phyloP scores from a whole-genome alignment of 1,140 invertebrate genomes.

The Tetragnatha versicolor region DNA sequence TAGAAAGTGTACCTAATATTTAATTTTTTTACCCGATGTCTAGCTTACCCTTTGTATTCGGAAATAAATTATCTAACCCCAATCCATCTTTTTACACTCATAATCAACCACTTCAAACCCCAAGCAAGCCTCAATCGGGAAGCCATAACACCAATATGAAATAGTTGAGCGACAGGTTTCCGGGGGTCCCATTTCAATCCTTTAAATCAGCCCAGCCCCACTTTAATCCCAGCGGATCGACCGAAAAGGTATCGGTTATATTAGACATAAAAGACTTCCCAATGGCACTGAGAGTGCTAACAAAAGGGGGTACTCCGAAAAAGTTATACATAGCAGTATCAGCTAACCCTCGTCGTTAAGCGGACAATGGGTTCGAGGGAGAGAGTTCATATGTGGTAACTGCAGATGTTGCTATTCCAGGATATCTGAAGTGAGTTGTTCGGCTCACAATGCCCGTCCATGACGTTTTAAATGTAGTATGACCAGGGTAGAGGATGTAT shows the following conservation, averaged over 20 bases:
- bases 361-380: conserved; percentile 22
- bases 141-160: too few relatives aligned
- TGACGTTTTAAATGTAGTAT: background rate
- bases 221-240: background rate
- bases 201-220: background rate
- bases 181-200: background rate
- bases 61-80: too few relatives aligned
- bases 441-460: conserved; percentile 1
- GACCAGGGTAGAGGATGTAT: background rate
- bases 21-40: too few relatives aligned
- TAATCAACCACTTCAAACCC: too few relatives aligned
- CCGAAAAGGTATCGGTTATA: background rate
- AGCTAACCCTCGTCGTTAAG: conserved; percentile 14
- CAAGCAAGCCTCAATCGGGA: too few relatives aligned
- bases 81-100: too few relatives aligned
- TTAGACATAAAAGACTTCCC: conserved; percentile 15
- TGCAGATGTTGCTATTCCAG: conserved; percentile 51
- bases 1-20: too few relatives aligned
- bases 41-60: too few relatives aligned
- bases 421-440: conserved; percentile 14
- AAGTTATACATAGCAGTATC: conserved; percentile 36
- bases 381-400: conserved; percentile 8
- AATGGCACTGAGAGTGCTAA: background rate
- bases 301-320: conserved; percentile 24
- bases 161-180: too few relatives aligned